Percentiles rank a stretch among this genome's conserved stretches.
phyloP scores from a whole-genome alignment of 2,797 vertebrate species.

The Leptodactylus fallax region DNA sequence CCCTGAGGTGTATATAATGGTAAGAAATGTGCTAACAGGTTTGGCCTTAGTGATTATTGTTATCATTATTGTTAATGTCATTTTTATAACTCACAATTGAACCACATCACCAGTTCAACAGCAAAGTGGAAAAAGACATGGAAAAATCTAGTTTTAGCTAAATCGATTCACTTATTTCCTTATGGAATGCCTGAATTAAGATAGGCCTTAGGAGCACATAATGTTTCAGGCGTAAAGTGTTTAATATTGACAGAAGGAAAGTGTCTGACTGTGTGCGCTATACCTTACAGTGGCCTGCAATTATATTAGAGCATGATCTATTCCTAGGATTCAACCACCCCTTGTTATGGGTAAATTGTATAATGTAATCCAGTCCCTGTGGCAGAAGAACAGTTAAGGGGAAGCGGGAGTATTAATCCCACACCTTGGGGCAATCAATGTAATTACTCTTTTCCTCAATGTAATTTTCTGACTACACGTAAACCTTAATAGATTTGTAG shows the following conservation, averaged over 20 bases:
- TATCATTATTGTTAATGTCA: not conserved
- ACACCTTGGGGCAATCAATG: conserved; percentile 60
- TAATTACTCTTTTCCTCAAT: conserved; percentile 61
- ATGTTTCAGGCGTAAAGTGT: not conserved
- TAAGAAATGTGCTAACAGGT: not conserved
- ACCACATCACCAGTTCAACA: conserved; percentile 1
- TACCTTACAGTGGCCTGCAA: not conserved
- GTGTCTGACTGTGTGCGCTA: not conserved
- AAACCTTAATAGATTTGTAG: conserved; percentile 64
- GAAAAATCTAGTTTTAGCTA: conserved; percentile 21
- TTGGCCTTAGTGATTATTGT: not conserved
- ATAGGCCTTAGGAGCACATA: conserved; percentile 20
- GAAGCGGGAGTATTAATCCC: conserved; percentile 34
- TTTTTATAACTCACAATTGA: conserved; percentile 23
- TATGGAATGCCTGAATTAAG: conserved; percentile 29
- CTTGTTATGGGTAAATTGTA: conserved; percentile 16
- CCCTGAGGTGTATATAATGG: not conserved
- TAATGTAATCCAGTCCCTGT: conserved; percentile 16
- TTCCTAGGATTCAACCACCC: not conserved
- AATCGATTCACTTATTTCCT: conserved; percentile 13
- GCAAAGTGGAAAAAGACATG: not conserved
- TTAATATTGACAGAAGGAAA: conserved; percentile 6
- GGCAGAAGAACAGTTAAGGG: conserved; percentile 42
- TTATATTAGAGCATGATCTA: not conserved
- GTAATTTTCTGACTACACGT: conserved; percentile 59